Base-by-base conservation (phyloP, 1,140 invertebrate species). In the Drosophila obscura region DNA sequence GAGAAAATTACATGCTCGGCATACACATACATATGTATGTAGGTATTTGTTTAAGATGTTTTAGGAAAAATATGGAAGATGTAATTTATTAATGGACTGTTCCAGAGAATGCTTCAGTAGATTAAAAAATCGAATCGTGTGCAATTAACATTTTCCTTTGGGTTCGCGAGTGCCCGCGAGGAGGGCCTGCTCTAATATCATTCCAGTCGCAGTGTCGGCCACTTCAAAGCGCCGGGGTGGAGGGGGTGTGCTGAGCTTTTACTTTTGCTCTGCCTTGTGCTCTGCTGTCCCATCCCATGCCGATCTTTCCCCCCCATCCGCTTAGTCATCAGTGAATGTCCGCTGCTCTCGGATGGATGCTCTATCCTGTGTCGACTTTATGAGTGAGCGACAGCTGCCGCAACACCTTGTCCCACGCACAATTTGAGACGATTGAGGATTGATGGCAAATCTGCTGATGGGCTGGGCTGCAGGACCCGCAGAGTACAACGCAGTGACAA, bases 381-480 rank as follows among this genome's bases (percentile, higher is more conserved):
- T 65, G 45, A 66, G 65, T 65, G 60, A 65, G 66, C 48, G 71
- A 57, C 72, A 74, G 61, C 72, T 75, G 59, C 43, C 44, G 24
- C 57, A 59, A 77, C 76, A 72, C 74, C 73, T 76, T 76, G 43
- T 7, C 53, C 52, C 52, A 78, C 63, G 79, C 74, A 83, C 80
- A 82, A 83, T 83, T 82, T 39, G 35, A 68, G 73, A 49, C 62
- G 59, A 44, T 59, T 55, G 16, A 45, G 48, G 49, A n/a, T 39
- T 45, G 35, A 13, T 13, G 11, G 35, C 11, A 39, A n/a, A 39
- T 39, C 35, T 13, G 35, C 11, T 13, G 11, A 13, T 4, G 35
- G 11, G 35, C 26, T 19, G 19, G 19, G 19, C 31, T 31, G 35
- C 35, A 39, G 9, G 11, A 11, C 11, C n/a, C n/a, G n/a, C n/a